A percentile compares a stretch with the other conserved stretches of the same genome.
phyloP scores from a whole-genome alignment of 1,140 invertebrate species.

The Dendroctonus ponderosae region DNA sequence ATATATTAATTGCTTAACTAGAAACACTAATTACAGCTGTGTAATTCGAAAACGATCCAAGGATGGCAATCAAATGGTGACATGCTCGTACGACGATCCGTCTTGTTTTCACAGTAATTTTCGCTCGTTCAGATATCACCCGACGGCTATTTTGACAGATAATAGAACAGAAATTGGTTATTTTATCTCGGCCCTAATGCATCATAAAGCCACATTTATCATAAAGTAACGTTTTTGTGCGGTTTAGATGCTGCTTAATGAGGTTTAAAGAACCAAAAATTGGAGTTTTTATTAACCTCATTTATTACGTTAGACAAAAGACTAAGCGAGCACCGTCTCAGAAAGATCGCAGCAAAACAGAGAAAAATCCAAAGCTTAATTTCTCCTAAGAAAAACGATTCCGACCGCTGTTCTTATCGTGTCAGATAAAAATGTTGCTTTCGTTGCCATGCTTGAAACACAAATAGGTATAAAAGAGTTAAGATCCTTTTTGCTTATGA shows the following conservation, averaged over 20 bases:
- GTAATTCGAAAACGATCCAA: background rate
- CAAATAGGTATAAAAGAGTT: too few species aligned
- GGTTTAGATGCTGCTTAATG: too few species aligned
- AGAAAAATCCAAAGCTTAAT: background rate
- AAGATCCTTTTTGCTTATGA: too few species aligned
- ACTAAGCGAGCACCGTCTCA: background rate
- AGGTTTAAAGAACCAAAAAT: background rate
- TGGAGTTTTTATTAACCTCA: constrained; percentile 8
- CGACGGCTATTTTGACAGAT: constrained; percentile 47
- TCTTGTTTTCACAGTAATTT: constrained; percentile 42
- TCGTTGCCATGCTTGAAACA: too few species aligned
- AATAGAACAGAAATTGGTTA: constrained; percentile 49
- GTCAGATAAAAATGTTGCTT: too few species aligned
- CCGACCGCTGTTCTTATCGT: background rate
- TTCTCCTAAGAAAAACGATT: background rate
- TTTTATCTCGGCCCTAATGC: constrained; percentile 42
- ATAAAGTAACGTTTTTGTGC: constrained; percentile 3
- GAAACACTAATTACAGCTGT: too few species aligned
- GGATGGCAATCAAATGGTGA: constrained; percentile 9
- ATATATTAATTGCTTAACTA: too few species aligned
- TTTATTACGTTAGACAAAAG: constrained; percentile 7
- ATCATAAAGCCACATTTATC: constrained; percentile 35
- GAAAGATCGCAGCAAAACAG: background rate
- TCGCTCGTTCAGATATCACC: constrained; percentile 35
- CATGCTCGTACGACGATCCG: constrained; percentile 32